Evolutionary conservation across 1,140 invertebrate genomes (phyloP), one percentile per base, ranked within the genome.

Genomic region (Campoletis sonorensis): DNA sequence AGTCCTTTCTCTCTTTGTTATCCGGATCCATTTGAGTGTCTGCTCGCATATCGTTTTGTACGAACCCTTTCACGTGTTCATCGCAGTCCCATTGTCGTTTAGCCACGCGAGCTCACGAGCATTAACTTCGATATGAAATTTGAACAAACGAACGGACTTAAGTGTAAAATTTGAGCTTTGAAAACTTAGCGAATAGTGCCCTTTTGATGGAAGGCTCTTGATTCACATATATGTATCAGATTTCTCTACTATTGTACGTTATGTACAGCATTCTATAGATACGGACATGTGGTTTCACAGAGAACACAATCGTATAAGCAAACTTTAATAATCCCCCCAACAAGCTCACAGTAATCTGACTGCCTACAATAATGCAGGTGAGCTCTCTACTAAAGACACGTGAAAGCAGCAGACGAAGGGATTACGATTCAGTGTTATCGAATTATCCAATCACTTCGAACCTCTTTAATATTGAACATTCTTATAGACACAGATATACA

Each of bases 321-420:
- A 75, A 49, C 72, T 75, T 51, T 75, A 75, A 75, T 75, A 75
- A 75, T 75, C 72, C 49, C 72, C 49, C 45, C 23, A 75, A 58
- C 45, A 54, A 75, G 72, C 72, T 75, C 49, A 23, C 21, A 54
- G 72, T 75, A 75, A 75, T 75, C 72, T 75, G 45, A 15, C 40
- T 45, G 40, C 40, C 40, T 45, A 45, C 40, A 11, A 7, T 23
- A 11, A 7, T 23, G n/a, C n/a, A 21, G 51, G 51, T 54, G 51
- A n/a, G 18, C 37, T 21, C 37, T 21, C 49, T 54, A n/a, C 21
- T 16, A 45, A 21, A 21, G 37, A 21, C 30, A 40, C 70, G 70
- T 37, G n/a, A 72, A 75, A 75, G 72, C 72, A 54, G 58, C 49
- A 45, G 45, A 26, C 72, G 72, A 75, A 72, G 49, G 72, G 49